Base-by-base conservation (phyloP, 2,797 vertebrate species). In the Neoniphon sammara region DNA sequence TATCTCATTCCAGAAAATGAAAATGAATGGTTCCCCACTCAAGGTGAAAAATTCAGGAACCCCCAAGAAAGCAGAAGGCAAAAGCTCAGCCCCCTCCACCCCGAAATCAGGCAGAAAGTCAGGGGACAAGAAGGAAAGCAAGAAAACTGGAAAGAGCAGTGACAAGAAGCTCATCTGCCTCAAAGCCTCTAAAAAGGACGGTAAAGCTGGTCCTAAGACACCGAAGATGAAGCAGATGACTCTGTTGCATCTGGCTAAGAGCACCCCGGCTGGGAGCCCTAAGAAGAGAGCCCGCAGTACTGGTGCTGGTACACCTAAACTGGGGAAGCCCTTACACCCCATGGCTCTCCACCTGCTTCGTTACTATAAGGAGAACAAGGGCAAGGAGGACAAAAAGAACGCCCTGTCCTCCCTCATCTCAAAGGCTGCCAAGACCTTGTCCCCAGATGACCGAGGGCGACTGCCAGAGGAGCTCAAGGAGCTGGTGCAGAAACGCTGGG, bases 211-310 rank as follows among this genome's bases (percentile, higher is more conserved):
- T 11, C 82, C 93, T 0, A 97, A 97, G 85, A 94, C 95, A 66
- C 89, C 92, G 2, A 97, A 96, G 87, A 97, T 98, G 97, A 99
- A 98, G 82, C 98, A 99, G 88, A 97, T 98, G 95, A 98, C 97
- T 0, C 88, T 98, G 63, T 86, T 98, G 72, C 96, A 98, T 83
- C 93, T 98, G 93, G 94, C 97, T 30, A 99, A 98, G 92, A 95
- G 95, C 73, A 73, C 90, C 0, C 23, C 89, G 14, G 17, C 93
- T 9, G 91, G 94, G 7, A 82, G 95, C 73, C 94, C 96, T 0
- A 94, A 92, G 85, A 95, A 95, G 80, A 88, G 92, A 36, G 80
- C 82, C 2, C 94, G 95, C 61, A 96, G 81, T 78, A 88, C 92
- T 0, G 86, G 95, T 27, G 70, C 94, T 7, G 90, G 95, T 4